Conservation (phyloP, 2,113 vertebrate species). For the Pelusios castaneus region DNA sequence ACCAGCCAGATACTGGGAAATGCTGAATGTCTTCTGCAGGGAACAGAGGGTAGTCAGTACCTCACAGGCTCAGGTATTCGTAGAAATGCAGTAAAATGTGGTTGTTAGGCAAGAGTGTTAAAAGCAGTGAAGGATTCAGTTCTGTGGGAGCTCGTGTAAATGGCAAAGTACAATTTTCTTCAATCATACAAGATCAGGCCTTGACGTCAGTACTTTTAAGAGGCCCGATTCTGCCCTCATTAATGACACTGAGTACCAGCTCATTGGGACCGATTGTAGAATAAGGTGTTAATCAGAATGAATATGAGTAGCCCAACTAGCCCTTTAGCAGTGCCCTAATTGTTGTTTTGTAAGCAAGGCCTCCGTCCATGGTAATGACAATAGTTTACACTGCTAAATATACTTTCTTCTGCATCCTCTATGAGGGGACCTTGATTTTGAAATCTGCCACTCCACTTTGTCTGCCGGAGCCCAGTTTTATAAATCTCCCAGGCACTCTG, state of each 20-base stretch:
- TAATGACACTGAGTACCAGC: background rate
- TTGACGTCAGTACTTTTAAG: background rate
- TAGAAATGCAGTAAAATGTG: background rate
- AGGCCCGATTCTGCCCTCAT: background rate
- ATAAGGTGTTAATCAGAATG: background rate
- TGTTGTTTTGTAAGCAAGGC: background rate
- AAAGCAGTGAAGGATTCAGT: background rate
- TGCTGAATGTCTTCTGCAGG: background rate
- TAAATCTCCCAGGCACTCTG: fast-evolving
- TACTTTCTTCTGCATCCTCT: background rate
- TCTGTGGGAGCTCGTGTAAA: background rate
- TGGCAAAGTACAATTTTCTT: background rate
- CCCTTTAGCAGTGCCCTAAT: background rate
- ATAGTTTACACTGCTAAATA: background rate
- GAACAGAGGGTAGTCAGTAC: background rate
- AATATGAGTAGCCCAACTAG: too few relatives aligned
- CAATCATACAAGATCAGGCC: background rate
- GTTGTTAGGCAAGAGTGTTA: background rate
- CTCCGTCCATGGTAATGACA: background rate
- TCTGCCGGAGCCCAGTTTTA: fast-evolving
- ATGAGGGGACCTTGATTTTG: background rate
- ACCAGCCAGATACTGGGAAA: background rate
- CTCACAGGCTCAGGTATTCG: background rate
- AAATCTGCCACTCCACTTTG: background rate
- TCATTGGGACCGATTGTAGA: background rate